Evolutionary conservation across 30 jellyfish, hydroid and myxozoan genomes (phyloP), one percentile per base, ranked within the genome.

Genomic region (Rhopilema esculentum): DNA sequence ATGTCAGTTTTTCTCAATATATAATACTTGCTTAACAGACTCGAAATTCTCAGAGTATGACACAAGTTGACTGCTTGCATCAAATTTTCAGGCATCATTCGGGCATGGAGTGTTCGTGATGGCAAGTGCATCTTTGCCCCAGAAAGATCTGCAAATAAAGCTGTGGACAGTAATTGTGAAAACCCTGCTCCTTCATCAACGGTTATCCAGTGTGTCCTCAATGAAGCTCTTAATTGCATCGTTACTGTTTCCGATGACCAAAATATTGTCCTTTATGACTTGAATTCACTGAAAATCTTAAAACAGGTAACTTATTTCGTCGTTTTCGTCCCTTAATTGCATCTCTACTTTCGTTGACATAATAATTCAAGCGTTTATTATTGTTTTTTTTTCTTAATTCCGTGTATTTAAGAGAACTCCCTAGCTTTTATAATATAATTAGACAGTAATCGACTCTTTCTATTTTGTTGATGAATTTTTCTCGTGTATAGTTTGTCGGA

Each of bases 231-330:
- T n/a, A 33, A 71, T 26, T 69, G 78, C 23, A 12, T 91, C 23
- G 57, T 84, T 28, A 75, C 92, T 18, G 91, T 85, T 24, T 85
- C 96, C 1, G 82, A 62, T 70, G 96, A 91, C 61, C 97, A 85
- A 31, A 85, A 77, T 48, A 79, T 91, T 50, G 76, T 91, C 52
- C 49, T 91, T 33, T 77, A 78, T 64, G 87, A 91, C 40, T 68
- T 82, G 26, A 66, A 21, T 21, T 27, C 95, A 16, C 29, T 91
- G 80, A 78, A 78, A 33, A 50, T 63, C 4, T 0, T 28, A 12
- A 84, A 84, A 29, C 95, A 91, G 96, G 97, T 91, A n/a, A n/a
- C n/a, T n/a, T n/a, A n/a, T n/a, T n/a, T 85, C 4, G 77, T n/a
- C 6, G 19, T n/a, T 51, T 67, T 29, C 9, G 65, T 0, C 28